These are phyloP conservation scores for Xiphias gladius DNA, from an alignment of 2,113 vertebrate genomes.

Conservation along the genomic window DNA sequence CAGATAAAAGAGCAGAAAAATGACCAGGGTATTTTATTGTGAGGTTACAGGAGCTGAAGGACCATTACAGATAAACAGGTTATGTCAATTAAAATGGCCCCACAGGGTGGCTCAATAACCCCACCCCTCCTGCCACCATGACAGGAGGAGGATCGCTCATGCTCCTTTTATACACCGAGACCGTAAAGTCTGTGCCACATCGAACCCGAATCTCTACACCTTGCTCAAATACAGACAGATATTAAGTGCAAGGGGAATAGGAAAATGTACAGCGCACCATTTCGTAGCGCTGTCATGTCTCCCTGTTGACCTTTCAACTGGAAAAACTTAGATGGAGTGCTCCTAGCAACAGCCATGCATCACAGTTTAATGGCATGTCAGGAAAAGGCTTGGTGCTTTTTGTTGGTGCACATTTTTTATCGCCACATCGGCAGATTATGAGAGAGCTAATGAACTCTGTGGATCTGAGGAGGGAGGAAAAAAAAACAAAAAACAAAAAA, in stretches of 20 bases:
- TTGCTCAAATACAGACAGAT: constrained; percentile 34
- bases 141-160: background rate
- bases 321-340: constrained; percentile 60
- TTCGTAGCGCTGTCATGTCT: constrained; percentile 69
- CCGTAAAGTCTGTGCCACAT: background rate
- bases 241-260: constrained; percentile 34
- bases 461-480: constrained; percentile 51
- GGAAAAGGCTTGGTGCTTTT: constrained; percentile 39
- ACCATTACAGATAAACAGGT: constrained; percentile 88
- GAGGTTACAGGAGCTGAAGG: constrained; percentile 89
- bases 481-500: too few species aligned
- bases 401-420: constrained; percentile 80
- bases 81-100: constrained; percentile 67
- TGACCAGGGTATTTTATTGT: constrained; percentile 87
- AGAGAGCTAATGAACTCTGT: constrained; percentile 82
- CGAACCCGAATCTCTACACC: constrained; percentile 11
- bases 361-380: constrained; percentile 82
- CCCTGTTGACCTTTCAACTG: constrained; percentile 81
- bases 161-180: background rate
- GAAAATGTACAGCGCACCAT: constrained; percentile 52
- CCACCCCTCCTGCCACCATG: background rate
- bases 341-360: constrained; percentile 77
- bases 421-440: constrained; percentile 84
- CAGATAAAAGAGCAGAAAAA: constrained; percentile 64
- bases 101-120: constrained; percentile 9